Percentiles rank a stretch among this genome's conserved stretches.
These are phyloP conservation scores for Drosophila mulleri DNA, from an alignment of 2,888 invertebrate species.

Conservation along the genomic window DNA sequence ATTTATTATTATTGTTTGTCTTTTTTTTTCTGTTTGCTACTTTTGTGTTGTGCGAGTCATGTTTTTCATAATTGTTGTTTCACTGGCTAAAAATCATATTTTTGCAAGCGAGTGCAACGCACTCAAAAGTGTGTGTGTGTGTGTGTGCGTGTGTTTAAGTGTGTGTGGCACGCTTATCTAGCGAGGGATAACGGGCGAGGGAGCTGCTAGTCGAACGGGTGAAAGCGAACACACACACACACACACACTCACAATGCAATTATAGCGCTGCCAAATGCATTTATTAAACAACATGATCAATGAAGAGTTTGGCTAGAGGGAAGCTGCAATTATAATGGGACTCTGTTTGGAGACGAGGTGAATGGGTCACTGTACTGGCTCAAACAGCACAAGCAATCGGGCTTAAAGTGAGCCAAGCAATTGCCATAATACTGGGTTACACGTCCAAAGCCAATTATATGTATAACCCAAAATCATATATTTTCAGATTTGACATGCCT, in stretches of 20 bases:
- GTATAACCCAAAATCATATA: not conserved
- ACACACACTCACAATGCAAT: constrained; percentile 40
- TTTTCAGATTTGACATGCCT: not conserved
- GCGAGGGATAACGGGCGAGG: constrained; percentile 59
- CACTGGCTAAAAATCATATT: constrained; percentile 28
- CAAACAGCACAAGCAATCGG: not conserved
- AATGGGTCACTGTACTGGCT: constrained; percentile 32
- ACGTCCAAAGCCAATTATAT: not conserved
- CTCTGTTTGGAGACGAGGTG: constrained; percentile 18
- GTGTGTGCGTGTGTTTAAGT: constrained; percentile 30
- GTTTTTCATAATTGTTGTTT: constrained; percentile 48
- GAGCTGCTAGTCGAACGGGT: constrained; percentile 42
- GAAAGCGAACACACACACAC: constrained; percentile 53
- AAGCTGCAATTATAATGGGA: not conserved
- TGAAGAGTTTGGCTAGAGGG: not conserved
- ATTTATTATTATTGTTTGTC: not conserved
- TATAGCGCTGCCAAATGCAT: constrained; percentile 49
- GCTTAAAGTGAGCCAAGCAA: not conserved
- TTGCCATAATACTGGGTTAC: not conserved
- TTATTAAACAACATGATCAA: constrained; percentile 44
- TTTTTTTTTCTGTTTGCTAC: constrained; percentile 17
- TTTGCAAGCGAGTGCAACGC: constrained; percentile 64
- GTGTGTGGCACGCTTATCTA: constrained; percentile 70
- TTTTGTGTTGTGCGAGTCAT: constrained; percentile 25
- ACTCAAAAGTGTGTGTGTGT: constrained; percentile 34